These are phyloP conservation scores for Neopelma chrysocephalum DNA, from an alignment of 2,797 vertebrate species.

Conservation along the genomic window DNA sequence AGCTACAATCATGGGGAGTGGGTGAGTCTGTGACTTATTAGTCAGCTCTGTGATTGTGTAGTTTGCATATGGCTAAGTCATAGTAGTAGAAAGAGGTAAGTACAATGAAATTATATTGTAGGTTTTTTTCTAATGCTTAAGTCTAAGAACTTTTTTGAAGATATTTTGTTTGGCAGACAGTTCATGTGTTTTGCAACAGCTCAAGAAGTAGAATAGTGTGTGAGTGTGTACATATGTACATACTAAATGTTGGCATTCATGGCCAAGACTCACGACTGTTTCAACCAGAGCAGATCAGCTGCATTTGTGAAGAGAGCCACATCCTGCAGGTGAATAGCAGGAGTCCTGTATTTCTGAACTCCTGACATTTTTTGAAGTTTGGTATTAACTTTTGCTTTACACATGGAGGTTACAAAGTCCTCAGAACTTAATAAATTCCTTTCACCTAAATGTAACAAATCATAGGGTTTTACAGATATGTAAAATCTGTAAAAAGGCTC, in stretches of 20 bases:
- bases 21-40: background rate
- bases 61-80: background rate
- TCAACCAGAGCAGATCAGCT: background rate
- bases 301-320: background rate
- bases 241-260: background rate
- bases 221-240: fast-evolving
- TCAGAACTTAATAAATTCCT: background rate
- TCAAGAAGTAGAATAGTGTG: background rate
- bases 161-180: background rate
- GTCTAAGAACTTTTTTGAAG: background rate
- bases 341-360: background rate
- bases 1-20: background rate
- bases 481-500: background rate
- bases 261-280: background rate
- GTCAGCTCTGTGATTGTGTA: background rate
- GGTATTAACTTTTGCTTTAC: background rate
- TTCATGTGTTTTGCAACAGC: background rate
- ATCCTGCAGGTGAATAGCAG: background rate
- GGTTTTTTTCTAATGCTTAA: background rate
- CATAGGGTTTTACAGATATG: background rate
- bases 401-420: background rate
- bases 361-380: background rate
- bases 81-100: background rate
- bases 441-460: background rate
- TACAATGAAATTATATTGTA: background rate